phyloP scores from a whole-genome alignment of 2,113 vertebrate genomes.

The Rana temporaria region DNA sequence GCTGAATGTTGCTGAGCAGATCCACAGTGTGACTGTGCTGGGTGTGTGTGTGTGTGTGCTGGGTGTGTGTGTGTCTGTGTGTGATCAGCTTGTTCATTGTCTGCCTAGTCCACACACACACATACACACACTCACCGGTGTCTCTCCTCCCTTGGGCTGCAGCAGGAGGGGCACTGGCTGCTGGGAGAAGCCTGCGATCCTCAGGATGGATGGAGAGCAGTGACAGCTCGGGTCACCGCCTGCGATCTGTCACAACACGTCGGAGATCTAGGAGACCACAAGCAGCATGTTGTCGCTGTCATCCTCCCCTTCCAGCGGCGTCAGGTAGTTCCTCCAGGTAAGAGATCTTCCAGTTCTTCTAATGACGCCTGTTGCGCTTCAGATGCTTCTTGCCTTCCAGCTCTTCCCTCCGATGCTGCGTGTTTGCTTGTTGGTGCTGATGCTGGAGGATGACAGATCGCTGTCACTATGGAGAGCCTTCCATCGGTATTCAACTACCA shows the following conservation, averaged over 20 bases:
- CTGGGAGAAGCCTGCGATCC: constrained; percentile 5
- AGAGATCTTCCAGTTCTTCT: background rate
- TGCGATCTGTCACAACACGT: background rate
- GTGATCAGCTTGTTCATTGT: constrained; percentile 18
- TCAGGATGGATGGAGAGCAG: background rate
- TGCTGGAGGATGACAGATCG: background rate
- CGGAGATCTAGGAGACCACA: background rate
- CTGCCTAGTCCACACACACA: constrained; percentile 7
- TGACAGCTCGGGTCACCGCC: constrained; percentile 5
- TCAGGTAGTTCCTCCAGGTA: constrained; percentile 54
- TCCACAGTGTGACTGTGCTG: constrained; percentile 17
- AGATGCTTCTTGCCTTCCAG: constrained; percentile 7
- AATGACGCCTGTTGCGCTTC: constrained; percentile 47
- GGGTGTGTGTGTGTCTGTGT: background rate
- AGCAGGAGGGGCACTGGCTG: constrained; percentile 25
- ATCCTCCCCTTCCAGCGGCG: constrained; percentile 33
- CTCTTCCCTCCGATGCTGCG: background rate
- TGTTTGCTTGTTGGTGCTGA: background rate
- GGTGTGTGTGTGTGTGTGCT: constrained; percentile 17
- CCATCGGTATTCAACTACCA: constrained; percentile 27
- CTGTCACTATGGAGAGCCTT: background rate
- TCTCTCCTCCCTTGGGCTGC: constrained; percentile 40
- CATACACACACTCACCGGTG: background rate
- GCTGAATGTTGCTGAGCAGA: background rate
- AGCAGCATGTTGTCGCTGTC: constrained; percentile 48